Base-by-base conservation (phyloP, 2,888 invertebrate species). In the Zhuqinia jingwanae region DNA sequence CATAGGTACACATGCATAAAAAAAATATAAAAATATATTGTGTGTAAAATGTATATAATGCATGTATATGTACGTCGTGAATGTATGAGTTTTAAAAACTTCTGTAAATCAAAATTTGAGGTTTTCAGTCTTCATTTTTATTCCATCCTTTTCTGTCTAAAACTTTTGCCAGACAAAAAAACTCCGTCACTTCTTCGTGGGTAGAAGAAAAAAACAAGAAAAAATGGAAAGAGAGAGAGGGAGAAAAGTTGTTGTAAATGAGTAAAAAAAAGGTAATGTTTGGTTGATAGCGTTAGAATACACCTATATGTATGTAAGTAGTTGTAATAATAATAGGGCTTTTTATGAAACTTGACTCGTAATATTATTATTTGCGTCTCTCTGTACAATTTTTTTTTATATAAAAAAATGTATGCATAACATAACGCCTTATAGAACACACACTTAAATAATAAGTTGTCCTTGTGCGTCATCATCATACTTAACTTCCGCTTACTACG, bases 51-150 rank as follows among this genome's bases (percentile, higher is more conserved):
- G 30, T 27, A 27, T 27, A 15, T 13, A 15, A n/a, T 22, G 17
- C 20, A 17, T 36, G 8, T 36, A 6, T 36, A 36, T 36, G 36
- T 36, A 36, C 8, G 36, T 36, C 8, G 36, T 60, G n/a, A 22
- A 15, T n/a, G 22, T 20, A 22, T 25, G 20, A 73, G 22, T 36
- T 30, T n/a, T n/a, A 77, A 79, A 79, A 79, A 63, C 42, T 70
- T 80, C 70, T 68, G 25, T 75, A 82, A 82, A 82, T 82, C 83
- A 83, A 75, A 83, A 83, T 83, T 83, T 76, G 83, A 76, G 75
- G 76, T 65, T 76, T 83, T 83, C 83, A 76, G 65, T 83, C 83
- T 83, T 83, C 83, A 83, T 83, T 76, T 83, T 76, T 82, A 82
- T 75, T 82, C 75, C 82, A 82, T 73, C 82, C 75, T 82, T 65